Evolutionary conservation across 2,113 vertebrate species (phyloP).

Genomic region (Trochalopteron elliotii): DNA sequence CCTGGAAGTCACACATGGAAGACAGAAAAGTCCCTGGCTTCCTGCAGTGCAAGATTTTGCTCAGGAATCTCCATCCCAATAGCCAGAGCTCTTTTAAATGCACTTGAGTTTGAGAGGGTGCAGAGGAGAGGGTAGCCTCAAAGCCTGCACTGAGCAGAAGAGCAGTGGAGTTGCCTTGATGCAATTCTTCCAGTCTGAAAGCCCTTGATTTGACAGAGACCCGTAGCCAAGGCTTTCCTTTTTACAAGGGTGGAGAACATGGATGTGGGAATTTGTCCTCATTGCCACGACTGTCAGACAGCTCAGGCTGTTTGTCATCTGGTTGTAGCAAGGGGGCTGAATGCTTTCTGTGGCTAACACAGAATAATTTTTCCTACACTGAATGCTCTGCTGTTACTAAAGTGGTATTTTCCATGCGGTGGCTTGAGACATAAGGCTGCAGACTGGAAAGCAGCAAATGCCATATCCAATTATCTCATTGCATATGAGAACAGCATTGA

Average conservation of each 20-base stretch:
- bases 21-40: background rate
- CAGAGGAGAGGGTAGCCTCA: background rate
- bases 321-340: background rate
- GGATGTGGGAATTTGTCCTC: background rate
- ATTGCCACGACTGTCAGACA: accelerated
- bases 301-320: background rate
- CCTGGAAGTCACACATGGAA: accelerated
- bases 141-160: background rate
- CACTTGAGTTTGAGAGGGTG: background rate
- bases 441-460: background rate
- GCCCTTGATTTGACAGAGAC: background rate
- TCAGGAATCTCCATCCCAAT: background rate
- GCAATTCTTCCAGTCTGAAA: background rate
- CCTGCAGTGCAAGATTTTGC: background rate
- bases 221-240: background rate
- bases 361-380: background rate
- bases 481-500: background rate
- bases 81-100: background rate
- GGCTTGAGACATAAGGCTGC: background rate
- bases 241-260: background rate
- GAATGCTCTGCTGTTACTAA: background rate
- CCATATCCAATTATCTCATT: background rate
- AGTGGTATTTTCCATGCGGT: background rate
- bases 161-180: background rate
- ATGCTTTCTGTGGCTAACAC: background rate